Evolutionary conservation across 2,113 vertebrate species (phyloP).

Genomic region (Toxostoma redivivum): DNA sequence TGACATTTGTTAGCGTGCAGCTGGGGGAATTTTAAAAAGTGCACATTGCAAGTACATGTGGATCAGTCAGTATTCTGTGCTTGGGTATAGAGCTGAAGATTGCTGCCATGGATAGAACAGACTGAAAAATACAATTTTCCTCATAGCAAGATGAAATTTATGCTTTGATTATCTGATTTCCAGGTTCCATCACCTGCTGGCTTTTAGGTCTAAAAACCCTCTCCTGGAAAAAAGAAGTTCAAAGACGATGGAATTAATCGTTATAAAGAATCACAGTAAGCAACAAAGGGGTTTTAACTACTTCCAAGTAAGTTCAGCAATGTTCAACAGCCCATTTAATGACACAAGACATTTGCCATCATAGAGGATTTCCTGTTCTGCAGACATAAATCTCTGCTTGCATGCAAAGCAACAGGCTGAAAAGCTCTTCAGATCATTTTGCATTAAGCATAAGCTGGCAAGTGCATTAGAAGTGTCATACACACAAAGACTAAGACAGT

Average conservation of each 20-base stretch:
- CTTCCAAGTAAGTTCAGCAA: neutral
- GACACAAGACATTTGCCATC: neutral
- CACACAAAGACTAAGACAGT: neutral
- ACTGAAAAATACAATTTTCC: neutral
- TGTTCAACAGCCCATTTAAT: constrained; percentile 56
- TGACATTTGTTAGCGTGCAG: constrained; percentile 50
- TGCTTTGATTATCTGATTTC: neutral
- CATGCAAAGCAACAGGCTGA: neutral
- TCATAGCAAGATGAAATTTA: neutral
- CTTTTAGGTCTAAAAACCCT: neutral
- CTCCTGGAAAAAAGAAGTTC: neutral
- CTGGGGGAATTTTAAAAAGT: constrained; percentile 26
- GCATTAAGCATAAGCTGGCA: neutral
- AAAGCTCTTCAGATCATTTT: neutral
- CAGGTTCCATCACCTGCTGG: neutral
- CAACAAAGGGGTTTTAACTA: constrained; percentile 12
- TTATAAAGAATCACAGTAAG: neutral
- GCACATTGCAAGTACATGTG: neutral
- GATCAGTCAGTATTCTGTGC: neutral
- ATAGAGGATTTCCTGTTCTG: constrained; percentile 13
- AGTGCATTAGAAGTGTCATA: neutral
- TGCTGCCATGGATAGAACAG: neutral
- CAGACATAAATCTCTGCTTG: neutral
- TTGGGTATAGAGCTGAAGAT: neutral
- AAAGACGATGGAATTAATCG: neutral